phyloP scores from a whole-genome alignment of 2,888 invertebrate genomes.

The Erynnis tages region DNA sequence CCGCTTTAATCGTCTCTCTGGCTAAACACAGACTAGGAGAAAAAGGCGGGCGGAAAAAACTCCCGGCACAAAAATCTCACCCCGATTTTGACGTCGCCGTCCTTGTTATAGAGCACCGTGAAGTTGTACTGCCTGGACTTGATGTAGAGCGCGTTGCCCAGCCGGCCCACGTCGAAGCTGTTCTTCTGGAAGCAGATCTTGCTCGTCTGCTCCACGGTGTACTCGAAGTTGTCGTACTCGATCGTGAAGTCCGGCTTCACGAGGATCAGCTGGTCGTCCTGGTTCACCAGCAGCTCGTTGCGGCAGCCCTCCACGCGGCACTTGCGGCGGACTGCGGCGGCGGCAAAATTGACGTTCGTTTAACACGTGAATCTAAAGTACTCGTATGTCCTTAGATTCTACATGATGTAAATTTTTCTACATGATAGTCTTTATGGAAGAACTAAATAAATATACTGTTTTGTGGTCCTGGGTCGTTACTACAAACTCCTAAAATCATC shows the following conservation, averaged over 20 bases:
- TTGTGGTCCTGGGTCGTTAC: no score
- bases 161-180: conserved; percentile 84
- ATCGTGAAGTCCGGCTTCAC: conserved; percentile 84
- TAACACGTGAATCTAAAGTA: no score
- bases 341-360: no score
- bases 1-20: no score
- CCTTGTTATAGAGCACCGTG: conserved; percentile 86
- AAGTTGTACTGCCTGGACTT: conserved; percentile 87
- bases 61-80: no score
- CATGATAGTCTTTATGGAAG: no score
- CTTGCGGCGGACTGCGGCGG: conserved; percentile 85
- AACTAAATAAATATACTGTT: no score
- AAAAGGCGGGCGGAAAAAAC: no score
- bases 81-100: conserved; percentile 86
- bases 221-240: conserved; percentile 85
- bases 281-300: conserved; percentile 83
- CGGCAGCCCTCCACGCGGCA: conserved; percentile 83
- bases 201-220: conserved; percentile 81
- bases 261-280: conserved; percentile 80
- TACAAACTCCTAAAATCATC: no score
- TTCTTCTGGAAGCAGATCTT: conserved; percentile 82
- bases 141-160: conserved; percentile 86
- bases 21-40: no score
- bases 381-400: no score
- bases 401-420: no score